Evolutionary conservation across 2,797 vertebrate genomes (phyloP), one percentile per base, ranked within the genome.

Genomic region (Enteromius unitaeniatus): DNA sequence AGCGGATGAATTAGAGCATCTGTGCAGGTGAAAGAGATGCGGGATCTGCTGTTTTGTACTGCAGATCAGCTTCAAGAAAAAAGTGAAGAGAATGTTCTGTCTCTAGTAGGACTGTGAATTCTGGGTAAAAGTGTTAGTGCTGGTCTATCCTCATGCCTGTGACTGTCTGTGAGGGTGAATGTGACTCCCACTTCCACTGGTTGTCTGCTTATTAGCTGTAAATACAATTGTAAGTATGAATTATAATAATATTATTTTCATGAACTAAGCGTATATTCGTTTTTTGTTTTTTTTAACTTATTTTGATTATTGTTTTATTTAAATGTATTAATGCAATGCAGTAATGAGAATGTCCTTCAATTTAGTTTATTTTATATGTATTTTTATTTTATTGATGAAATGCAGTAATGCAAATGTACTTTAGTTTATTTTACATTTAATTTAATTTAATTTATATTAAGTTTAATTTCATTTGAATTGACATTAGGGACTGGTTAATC

Each of bases 1-100:
- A 84, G 74, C 60, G 74, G 23, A 68, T 81, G 75, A 84, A 84
- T 73, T 58, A 51, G 79, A 70, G 68, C 62, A 73, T 79, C 47
- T 76, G 69, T 17, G 28, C 51, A 62, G 49, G 19, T 82, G 69
- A 86, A 72, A 47, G 15, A 75, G 21, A 51, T 37, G 64, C 21
- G 11, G 49, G 49, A 55, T 55, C 72, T 55, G 72, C 6, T n/a
- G 49, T 49, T 55, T 34, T 51, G 28, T 15, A 23, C 60, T 49
- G 13, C 17, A 68, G 8, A 53, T 21, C 9, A 19, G 21, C 6
- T 10, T 68, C 7, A 40, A 26, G 31, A 51, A 47, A 64, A n/a
- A 37, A 1, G 13, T 75, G 45, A 67, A 23, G 47, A 53, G 31
- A 40, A 3, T 3, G 21, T 53, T n/a, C 28, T 51, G 60, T 5